Percentiles rank a stretch among this genome's conserved stretches.
phyloP scores from a whole-genome alignment of 2,113 vertebrate species.

The Pterocles gutturalis region DNA sequence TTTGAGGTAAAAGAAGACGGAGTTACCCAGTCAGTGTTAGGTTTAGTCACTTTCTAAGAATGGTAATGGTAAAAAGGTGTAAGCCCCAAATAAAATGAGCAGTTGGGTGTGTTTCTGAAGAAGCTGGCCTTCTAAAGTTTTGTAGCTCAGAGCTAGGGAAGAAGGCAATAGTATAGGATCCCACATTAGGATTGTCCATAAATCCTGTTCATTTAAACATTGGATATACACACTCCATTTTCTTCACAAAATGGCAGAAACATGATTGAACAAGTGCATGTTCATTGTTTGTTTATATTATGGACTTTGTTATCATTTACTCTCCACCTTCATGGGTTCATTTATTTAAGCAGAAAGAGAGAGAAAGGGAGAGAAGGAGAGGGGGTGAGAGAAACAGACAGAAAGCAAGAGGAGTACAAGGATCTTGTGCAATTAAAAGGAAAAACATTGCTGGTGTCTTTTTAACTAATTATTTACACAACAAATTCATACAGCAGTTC shows the following conservation, averaged over 20 bases:
- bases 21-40: conserved; percentile 44
- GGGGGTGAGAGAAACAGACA: neutral
- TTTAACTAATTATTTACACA: neutral
- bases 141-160: neutral
- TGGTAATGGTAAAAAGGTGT: neutral
- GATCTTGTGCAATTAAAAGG: neutral
- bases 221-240: conserved; percentile 45
- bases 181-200: conserved; percentile 26
- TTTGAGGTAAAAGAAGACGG: conserved; percentile 66
- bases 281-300: neutral
- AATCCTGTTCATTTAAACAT: conserved; percentile 45
- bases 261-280: neutral
- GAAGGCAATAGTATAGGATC: neutral
- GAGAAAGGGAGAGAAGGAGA: neutral
- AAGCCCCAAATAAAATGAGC: conserved; percentile 9
- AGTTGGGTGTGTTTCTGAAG: neutral
- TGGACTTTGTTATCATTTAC: neutral
- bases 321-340: neutral
- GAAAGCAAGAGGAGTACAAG: neutral
- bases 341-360: neutral
- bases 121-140: neutral
- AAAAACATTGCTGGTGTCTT: rapidly evolving
- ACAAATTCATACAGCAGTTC: neutral
- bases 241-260: conserved; percentile 45
- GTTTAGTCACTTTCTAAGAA: conserved; percentile 57